Conservation (phyloP, 2,113 vertebrate genomes). For the human (Homo sapiens) region GRCh38 chr12:103579001-103579500, state of each 20-base stretch:
- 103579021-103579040: not conserved
- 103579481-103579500: not conserved
- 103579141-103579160: not conserved
- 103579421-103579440: not conserved
- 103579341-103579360: not conserved
- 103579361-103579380: not conserved
- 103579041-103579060: not conserved
- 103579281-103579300: not conserved
- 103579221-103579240: not conserved
- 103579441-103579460: fast-evolving
- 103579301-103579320: not conserved
- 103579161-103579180: not conserved
- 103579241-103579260: not conserved
- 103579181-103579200: too few relatives aligned
- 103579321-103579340: not conserved
- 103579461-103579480: not conserved
- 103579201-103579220: fast-evolving
- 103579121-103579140: not conserved
- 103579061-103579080: not conserved
- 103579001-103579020: not conserved
- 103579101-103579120: not conserved
- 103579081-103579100: too few relatives aligned
- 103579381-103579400: not conserved
- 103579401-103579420: too few relatives aligned
- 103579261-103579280: not conserved